A percentile compares a stretch with the other conserved stretches of the same genome.
phyloP scores from a whole-genome alignment of 2,888 invertebrate species.

The Cosmopolites sordidus region DNA sequence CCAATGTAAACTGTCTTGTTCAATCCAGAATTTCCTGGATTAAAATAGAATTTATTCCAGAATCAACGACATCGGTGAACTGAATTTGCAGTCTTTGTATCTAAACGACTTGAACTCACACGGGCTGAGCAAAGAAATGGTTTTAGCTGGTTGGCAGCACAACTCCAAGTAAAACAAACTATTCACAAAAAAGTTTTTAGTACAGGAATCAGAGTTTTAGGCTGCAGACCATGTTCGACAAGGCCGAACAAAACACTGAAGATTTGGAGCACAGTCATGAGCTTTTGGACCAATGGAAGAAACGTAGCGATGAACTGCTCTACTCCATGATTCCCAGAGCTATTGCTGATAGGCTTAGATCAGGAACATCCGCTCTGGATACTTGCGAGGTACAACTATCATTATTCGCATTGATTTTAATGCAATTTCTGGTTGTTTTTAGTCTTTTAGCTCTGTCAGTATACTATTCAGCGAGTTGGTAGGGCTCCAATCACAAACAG shows the following conservation, averaged over 20 bases:
- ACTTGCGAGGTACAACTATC: conserved; percentile 66
- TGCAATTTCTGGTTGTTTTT: conserved; percentile 35
- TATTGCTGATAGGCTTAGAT: conserved; percentile 72
- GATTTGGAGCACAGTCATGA: conserved; percentile 73
- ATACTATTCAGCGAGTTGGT: conserved; percentile 71
- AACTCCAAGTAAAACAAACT: conserved; percentile 55
- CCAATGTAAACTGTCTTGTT: conserved; percentile 59
- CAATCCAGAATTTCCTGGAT: neutral
- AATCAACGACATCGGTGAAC: conserved; percentile 77
- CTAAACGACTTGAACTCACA: conserved; percentile 79
- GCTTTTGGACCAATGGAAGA: conserved; percentile 77
- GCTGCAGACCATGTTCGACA: conserved; percentile 74
- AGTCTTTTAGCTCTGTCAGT: conserved; percentile 72
- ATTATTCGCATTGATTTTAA: too few relatives aligned
- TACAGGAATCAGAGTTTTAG: conserved; percentile 42
- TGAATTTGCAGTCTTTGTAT: conserved; percentile 70
- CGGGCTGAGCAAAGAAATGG: conserved; percentile 75
- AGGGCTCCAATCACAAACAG: conserved; percentile 54
- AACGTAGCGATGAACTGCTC: conserved; percentile 74
- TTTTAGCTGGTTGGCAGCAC: conserved; percentile 79
- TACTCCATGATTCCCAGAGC: conserved; percentile 88
- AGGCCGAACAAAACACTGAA: conserved; percentile 70
- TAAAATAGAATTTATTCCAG: conserved; percentile 42
- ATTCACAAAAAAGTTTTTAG: neutral
- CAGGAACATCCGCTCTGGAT: conserved; percentile 68